These are phyloP conservation scores for Eristalinus aeneus DNA, from an alignment of 2,888 invertebrate species.

Conservation along the genomic window DNA sequence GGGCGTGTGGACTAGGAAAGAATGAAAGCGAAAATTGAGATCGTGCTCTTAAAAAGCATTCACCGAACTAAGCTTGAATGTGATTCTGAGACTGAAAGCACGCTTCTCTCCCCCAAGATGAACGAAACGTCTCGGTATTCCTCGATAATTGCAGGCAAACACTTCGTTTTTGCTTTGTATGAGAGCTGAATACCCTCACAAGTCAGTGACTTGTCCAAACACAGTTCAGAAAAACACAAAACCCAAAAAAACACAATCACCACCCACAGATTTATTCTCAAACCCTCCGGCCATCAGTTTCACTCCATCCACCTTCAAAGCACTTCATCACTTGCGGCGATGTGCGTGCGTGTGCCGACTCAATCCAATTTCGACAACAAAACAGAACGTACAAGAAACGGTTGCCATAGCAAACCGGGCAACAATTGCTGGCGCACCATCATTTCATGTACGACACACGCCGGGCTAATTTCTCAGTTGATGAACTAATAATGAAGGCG, in stretches of 20 bases:
- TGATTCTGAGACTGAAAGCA: too few relatives aligned
- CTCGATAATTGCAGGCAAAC: too few relatives aligned
- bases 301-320: constrained; percentile 1
- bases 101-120: too few relatives aligned
- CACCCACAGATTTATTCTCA: constrained; percentile 36
- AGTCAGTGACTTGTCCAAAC: background rate
- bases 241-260: background rate
- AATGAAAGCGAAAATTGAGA: background rate
- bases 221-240: background rate
- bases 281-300: constrained; percentile 30
- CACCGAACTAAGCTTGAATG: too few relatives aligned
- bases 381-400: constrained; percentile 23
- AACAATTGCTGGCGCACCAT: constrained; percentile 54
- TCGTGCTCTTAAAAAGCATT: too few relatives aligned
- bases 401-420: constrained; percentile 57
- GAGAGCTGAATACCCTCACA: background rate
- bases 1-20: background rate
- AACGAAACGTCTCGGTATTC: too few relatives aligned
- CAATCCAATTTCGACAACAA: constrained; percentile 36
- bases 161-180: background rate
- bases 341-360: constrained; percentile 13
- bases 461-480: constrained; percentile 56
- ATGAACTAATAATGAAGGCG: constrained; percentile 49
- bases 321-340: constrained; percentile 23
- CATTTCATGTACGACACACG: background rate